A percentile compares a stretch with the other conserved stretches of the same genome.
These are phyloP conservation scores for Lithophane socia DNA, from an alignment of 2,888 invertebrate species.

Conservation along the genomic window DNA sequence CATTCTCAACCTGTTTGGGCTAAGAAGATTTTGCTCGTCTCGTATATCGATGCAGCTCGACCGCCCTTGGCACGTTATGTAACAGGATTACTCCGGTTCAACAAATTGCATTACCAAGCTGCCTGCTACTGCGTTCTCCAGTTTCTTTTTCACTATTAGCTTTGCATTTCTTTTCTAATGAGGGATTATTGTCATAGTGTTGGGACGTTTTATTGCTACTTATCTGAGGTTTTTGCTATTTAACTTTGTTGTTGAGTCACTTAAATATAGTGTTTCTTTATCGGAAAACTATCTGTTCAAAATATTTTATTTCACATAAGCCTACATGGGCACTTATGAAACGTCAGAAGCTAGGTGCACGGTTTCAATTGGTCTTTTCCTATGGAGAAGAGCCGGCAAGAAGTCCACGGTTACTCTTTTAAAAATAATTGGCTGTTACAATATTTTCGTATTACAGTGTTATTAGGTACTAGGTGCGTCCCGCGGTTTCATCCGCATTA, in stretches of 20 bases:
- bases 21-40: constrained; percentile 23
- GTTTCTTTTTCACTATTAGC: constrained; percentile 29
- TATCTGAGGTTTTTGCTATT: not conserved
- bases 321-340: too few relatives aligned
- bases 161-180: constrained; percentile 8
- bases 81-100: constrained; percentile 54
- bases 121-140: constrained; percentile 7
- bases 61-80: constrained; percentile 49
- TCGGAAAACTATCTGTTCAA: not conserved
- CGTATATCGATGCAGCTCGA: constrained; percentile 15
- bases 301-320: too few relatives aligned
- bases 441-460: too few relatives aligned
- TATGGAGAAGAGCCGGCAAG: too few relatives aligned
- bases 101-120: constrained; percentile 59
- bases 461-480: too few relatives aligned
- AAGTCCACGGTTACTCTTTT: too few relatives aligned
- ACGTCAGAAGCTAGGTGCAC: too few relatives aligned
- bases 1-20: constrained; percentile 12
- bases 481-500: too few relatives aligned
- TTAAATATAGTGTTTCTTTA: not conserved
- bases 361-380: too few relatives aligned
- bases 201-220: not conserved
- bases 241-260: not conserved
- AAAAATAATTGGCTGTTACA: too few relatives aligned
- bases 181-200: not conserved